Base-by-base conservation (phyloP, 2,797 vertebrate genomes). In the Adelosebastes latens region DNA sequence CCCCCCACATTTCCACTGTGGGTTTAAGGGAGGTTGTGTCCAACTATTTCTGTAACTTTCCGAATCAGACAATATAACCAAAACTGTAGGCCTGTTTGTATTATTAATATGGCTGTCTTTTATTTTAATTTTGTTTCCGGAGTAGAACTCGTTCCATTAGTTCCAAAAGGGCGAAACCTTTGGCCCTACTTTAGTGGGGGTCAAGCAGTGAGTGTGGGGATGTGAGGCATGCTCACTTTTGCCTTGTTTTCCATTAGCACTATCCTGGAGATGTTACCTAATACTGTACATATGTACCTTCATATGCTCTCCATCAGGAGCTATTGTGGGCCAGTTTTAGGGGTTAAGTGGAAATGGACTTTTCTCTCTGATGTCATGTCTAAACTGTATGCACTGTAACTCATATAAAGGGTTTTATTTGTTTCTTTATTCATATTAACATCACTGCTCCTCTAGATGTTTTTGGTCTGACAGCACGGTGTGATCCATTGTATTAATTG, bases 401-500 rank as follows among this genome's bases (percentile, higher is more conserved):
- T 12, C 6, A 46, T 20, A 46, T 46, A 8, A 42, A 42, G 39
- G 14, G 39, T 42, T 42, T 42, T 42, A 14, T 42, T 13, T 42
- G 39, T 14, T 8, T 27, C 7, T 58, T 8, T 16, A 25, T 58
- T 25, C 55, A 16, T 25, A 27, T 56, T 25, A 14, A 12, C 24
- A 25, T 27, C 24, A 56, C 12, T 56, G 55, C 25, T 56, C 20
- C 36, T 4, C n/a, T 52, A n/a, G 49, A n/a, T n/a, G 2, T 8
- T 29, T 14, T 61, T 32, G 10, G 5, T 55, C 4, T 20, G 53
- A 5, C 27, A 32, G 20, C 34, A 46, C 12, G 16, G 13, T 62
- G 5, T 29, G 32, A 59, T 5, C 2, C 22, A 4, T 14, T 36
- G 3, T 29, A 27, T 34, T 49, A 6, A 53, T 56, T 5, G 0